Percentiles rank a stretch among this genome's conserved stretches.
Evolutionary conservation across 1,140 invertebrate species (phyloP).

Genomic region (Drosophila repletoides): DNA sequence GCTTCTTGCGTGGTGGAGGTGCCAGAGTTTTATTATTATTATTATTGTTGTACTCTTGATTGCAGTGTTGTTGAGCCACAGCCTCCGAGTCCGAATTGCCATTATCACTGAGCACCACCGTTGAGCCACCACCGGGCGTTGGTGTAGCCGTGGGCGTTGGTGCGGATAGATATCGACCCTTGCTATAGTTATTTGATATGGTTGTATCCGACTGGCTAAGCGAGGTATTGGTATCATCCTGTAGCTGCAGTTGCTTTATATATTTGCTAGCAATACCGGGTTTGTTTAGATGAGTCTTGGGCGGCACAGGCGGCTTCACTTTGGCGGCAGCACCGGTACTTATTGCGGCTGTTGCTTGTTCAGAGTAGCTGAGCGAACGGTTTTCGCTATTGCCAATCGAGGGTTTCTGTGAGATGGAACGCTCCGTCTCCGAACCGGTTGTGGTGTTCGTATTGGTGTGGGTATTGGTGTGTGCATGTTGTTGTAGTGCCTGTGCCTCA

Average conservation of each 20-base stretch:
- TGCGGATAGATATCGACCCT: conserved; percentile 52
- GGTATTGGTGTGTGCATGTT: conserved; percentile 24
- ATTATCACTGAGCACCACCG: conserved; percentile 63
- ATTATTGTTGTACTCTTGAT: conserved; percentile 66
- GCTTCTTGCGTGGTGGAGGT: conserved; percentile 83
- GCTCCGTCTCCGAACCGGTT: conserved; percentile 89
- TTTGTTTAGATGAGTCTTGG: conserved; percentile 60
- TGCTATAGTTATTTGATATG: conserved; percentile 74
- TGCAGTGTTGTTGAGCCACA: conserved; percentile 21
- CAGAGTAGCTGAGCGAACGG: conserved; percentile 69
- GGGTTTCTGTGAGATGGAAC: conserved; percentile 86
- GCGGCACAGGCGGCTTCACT: conserved; percentile 63
- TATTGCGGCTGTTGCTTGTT: conserved; percentile 39
- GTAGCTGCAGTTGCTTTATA: conserved; percentile 67
- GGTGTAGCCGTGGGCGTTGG: conserved; percentile 18
- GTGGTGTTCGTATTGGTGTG: conserved; percentile 82
- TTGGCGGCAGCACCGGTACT: conserved; percentile 17
- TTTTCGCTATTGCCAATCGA: conserved; percentile 80
- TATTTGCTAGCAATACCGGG: conserved; percentile 68
- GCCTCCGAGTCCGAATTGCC: conserved; percentile 74
- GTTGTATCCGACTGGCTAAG: conserved; percentile 80
- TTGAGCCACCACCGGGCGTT: background rate
- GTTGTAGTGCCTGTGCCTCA: conserved; percentile 83
- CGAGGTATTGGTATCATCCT: conserved; percentile 75
- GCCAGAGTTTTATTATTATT: conserved; percentile 56